phyloP scores from a whole-genome alignment of 1,140 invertebrate genomes.

The Rhysida immarginata region DNA sequence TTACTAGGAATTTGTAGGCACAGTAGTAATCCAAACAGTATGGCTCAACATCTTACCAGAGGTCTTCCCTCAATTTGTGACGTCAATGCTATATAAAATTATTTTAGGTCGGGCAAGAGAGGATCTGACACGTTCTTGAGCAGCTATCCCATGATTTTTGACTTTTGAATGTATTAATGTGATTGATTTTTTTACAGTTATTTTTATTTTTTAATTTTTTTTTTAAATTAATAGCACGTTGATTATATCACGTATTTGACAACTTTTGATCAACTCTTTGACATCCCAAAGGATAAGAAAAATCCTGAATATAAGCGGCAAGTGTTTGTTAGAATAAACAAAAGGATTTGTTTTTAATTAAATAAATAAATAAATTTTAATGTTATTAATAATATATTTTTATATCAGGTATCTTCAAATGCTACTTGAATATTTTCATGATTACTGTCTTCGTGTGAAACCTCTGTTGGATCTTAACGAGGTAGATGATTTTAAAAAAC shows the following conservation, averaged over 20 bases:
- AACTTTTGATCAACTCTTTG: slow-evolving; percentile 89
- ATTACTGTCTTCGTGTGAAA: slow-evolving; percentile 71
- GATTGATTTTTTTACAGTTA: slow-evolving; percentile 1
- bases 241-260: slow-evolving; percentile 93
- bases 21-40: too few relatives aligned
- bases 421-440: slow-evolving; percentile 73
- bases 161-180: background rate
- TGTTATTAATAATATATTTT: slow-evolving; percentile 12
- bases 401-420: slow-evolving; percentile 51
- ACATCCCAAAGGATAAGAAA: slow-evolving; percentile 87
- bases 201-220: slow-evolving; percentile 8
- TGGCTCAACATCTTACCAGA: too few relatives aligned
- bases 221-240: slow-evolving; percentile 50
- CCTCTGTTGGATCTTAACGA: slow-evolving; percentile 74
- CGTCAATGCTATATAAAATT: too few relatives aligned
- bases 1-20: too few relatives aligned
- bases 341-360: too few relatives aligned
- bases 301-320: slow-evolving; percentile 74
- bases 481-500: slow-evolving; percentile 14
- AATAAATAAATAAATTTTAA: slow-evolving; percentile 19
- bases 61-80: too few relatives aligned
- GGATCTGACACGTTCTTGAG: too few relatives aligned
- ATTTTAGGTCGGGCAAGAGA: too few relatives aligned
- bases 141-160: too few relatives aligned
- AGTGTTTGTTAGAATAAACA: slow-evolving; percentile 17